Base-by-base conservation (phyloP, 2,113 vertebrate species). In the Lampris megalopsis region DNA sequence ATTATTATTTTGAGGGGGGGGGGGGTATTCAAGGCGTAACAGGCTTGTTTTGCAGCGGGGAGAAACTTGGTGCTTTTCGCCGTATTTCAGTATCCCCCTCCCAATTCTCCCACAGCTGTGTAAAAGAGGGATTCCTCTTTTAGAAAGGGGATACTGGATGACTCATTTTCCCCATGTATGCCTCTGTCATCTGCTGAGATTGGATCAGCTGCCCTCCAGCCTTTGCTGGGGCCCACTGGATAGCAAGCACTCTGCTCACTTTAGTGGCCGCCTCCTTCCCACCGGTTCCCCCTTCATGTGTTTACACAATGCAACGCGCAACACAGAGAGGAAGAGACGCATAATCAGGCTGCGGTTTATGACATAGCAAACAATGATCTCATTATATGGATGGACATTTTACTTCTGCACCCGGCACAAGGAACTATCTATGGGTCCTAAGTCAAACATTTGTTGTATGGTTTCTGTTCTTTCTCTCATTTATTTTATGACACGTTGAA, bases 121-220 rank as follows among this genome's bases (percentile, higher is more conserved):
- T 36, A n/a, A 35, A 71, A 11, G 58, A 64, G 3, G 67, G n/a
- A 61, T 68, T 56, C n/a, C 68, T 79, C 54, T 37, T 49, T 13
- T 9, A 38, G 13, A 45, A 69, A 5, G 70, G 41, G 38, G 38
- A 38, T 79, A 88, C 64, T 43, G 63, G 63, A 81, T 94, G 91
- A 94, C 86, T 94, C 89, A 91, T 68, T 77, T 81, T 89, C 79
- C 91, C 92, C 86, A 35, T 64, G 47, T 63, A 69, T 70, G 71
- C 85, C 66, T 36, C 76, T 80, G 76, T 78, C 63, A 41, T 67
- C 8, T 77, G 74, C 43, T 71, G n/a, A 63, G 48, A 40, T 53
- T 68, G 9, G 53, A 38, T 13, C 66, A 73, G 71, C 53, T 63
- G 79, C 79, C 62, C 59, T 59, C 6, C 54, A 59, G 48, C 59